Conservation (phyloP, 1,140 invertebrate genomes). For the Drosophila kurseongensis region DNA sequence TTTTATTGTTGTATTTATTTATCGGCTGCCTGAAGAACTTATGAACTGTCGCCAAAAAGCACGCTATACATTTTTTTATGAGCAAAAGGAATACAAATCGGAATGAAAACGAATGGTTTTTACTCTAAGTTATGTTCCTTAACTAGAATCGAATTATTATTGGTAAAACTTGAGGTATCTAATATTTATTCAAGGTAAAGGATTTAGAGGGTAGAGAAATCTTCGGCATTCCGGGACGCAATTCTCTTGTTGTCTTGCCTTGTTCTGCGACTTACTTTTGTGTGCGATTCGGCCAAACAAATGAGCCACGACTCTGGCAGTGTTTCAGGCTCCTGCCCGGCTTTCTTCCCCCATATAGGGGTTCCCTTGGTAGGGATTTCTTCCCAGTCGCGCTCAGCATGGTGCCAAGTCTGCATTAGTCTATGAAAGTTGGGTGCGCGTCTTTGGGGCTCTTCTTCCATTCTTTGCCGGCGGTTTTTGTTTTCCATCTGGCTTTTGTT, state of each 20-base stretch:
- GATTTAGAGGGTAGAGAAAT: not conserved
- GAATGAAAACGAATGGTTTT: too few species aligned
- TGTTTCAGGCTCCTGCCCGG: not conserved
- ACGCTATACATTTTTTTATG: too few species aligned
- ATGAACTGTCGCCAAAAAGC: too few species aligned
- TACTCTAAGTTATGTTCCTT: too few species aligned
- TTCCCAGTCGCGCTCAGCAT: slow-evolving; percentile 36
- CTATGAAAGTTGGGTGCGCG: slow-evolving; percentile 64
- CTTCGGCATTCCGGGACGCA: not conserved
- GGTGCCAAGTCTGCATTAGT: slow-evolving; percentile 55
- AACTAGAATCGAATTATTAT: too few species aligned
- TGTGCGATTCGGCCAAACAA: slow-evolving; percentile 59
- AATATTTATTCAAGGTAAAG: too few species aligned
- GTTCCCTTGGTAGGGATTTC: slow-evolving; percentile 7
- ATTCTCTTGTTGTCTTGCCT: not conserved
- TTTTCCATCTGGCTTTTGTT: slow-evolving; percentile 58
- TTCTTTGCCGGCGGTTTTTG: slow-evolving; percentile 39
- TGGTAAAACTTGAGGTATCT: too few species aligned
- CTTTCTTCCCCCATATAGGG: not conserved
- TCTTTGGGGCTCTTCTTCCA: slow-evolving; percentile 52
- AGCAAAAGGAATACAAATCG: too few species aligned
- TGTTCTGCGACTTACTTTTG: slow-evolving; percentile 4
- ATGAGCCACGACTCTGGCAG: slow-evolving; percentile 56
- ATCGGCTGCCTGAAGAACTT: too few species aligned
- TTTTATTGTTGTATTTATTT: too few species aligned